phyloP scores from a whole-genome alignment of 2,113 vertebrate genomes.

The Corythoichthys haematopterus region DNA sequence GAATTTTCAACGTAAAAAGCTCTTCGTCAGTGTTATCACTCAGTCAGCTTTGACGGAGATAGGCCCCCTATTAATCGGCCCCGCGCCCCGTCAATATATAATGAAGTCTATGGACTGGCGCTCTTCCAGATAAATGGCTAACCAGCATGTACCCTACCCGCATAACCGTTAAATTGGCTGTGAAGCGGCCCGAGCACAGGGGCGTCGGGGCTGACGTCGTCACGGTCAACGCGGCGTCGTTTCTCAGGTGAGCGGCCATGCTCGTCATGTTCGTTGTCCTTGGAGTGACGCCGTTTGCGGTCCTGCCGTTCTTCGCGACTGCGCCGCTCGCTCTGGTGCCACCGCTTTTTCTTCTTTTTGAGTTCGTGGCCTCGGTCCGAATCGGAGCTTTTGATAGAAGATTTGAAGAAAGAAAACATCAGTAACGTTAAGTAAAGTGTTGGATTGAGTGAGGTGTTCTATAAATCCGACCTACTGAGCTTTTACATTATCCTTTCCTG shows the following conservation, averaged over 20 bases:
- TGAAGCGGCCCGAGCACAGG: constrained; percentile 18
- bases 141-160: constrained; percentile 41
- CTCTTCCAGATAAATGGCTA: background rate
- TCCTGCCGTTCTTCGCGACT: constrained; percentile 50
- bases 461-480: no score
- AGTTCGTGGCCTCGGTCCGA: constrained; percentile 63
- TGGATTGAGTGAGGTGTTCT: no score
- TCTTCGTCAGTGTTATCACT: no score
- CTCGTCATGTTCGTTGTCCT: constrained; percentile 17
- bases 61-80: no score
- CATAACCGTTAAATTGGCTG: constrained; percentile 50
- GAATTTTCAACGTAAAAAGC: no score
- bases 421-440: no score
- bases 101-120: background rate
- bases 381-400: constrained; percentile 65
- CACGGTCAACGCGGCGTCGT: constrained; percentile 9
- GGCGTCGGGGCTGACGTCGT: background rate
- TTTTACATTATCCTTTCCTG: no score
- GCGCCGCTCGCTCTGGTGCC: constrained; percentile 65
- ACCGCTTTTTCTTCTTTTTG: constrained; percentile 83
- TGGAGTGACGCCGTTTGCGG: constrained; percentile 45
- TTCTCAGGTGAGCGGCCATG: constrained; percentile 18
- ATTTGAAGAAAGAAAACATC: background rate
- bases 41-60: no score
- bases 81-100: no score